Base-by-base conservation (phyloP, 2,113 vertebrate species). In the Coreoperca whiteheadi region DNA sequence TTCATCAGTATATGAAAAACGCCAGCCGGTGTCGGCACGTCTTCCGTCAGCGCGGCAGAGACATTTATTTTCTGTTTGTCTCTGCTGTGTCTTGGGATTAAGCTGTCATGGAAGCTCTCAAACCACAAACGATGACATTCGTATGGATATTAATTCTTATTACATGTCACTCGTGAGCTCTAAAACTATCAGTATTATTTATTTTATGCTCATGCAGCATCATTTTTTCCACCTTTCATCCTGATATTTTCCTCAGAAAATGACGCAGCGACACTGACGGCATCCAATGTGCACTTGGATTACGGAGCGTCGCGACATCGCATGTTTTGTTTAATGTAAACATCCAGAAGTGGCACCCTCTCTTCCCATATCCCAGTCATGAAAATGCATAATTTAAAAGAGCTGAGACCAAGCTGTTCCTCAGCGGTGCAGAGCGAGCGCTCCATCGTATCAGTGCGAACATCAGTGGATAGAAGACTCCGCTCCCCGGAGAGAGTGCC, bases 321-420 rank as follows among this genome's bases (percentile, higher is more conserved):
- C 77, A 77, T 41, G 51, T 66, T 91, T 84, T 87, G 82, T 90
- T 87, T 16, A 84, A 75, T 51, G 83, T 82, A 87, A 91, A 93
- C 51, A 66, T 82, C 79, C 74, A 67, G 69, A 82, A 89, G 72
- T 77, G 86, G 81, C 74, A 37, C 82, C 9, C 60, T 63, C 74
- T 77, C 77, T 46, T 50, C 69, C 89, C 68, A 63, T 46, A 74
- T 78, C 84, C 81, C 1, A 77, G 82, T 84, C 67, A 78, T 89
- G 83, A 85, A 92, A 86, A 88, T 91, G 89, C 91, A 90, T 91
- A 85, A 92, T 94, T 90, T 86, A 89, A 80, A 87, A 75, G 83
- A 81, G 77, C 85, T 11, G 85, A 88, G 89, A 75, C 73, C 92
- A 23, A 80, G 73, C 85, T 77, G 86, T 81, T 91, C 84, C 89